Evolutionary conservation across 1,140 invertebrate genomes (phyloP), one percentile per base, ranked within the genome.

Genomic region (Drosophila grimshawi): DNA sequence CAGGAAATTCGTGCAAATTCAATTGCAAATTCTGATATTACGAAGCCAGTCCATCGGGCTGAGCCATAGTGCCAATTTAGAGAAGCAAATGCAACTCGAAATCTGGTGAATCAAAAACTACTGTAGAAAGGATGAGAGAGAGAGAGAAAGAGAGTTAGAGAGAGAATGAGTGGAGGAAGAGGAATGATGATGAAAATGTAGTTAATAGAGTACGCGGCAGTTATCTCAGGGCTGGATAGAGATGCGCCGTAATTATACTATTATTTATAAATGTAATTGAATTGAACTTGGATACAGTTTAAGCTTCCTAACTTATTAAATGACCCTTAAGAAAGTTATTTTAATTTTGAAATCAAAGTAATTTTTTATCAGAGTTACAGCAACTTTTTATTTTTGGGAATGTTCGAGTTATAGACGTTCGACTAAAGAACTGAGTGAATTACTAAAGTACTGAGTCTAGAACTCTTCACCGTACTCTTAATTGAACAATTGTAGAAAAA

Each of bases 1-100:
- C 2, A 27, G 35, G 30, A 49, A 69, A 49, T 43, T 35, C 32
- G 6, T 19, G 35, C 48, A 68, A 67, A 67, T 69, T 74, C 49
- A 60, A 69, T 74, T 74, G 57, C 65, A 51, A 71, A 49, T 51
- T 51, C 45, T 11, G n/a, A 51, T 65, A 51, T 64, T 71, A 46
- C 29, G 32, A 43, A 69, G 8, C 8, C 39, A 39, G 39, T 19
- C 19, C 19, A 19, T 10, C n/a, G 11, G 10, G 29, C 35, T 32
- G 35, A 35, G 46, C 46, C 51, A 52, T 11, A 41, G 5, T 7
- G 53, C 46, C 48, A 66, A 52, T 65, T 65, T 51, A 29, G 8
- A n/a, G 35, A 43, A 57, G 61, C 53, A 61, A 55, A 46, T 48
- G 55, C 6, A 8, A 59, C 39, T 56, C 39, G 37, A 72, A 60